phyloP scores from a whole-genome alignment of 2,888 invertebrate species.

The Cordylochernes scorpioides region DNA sequence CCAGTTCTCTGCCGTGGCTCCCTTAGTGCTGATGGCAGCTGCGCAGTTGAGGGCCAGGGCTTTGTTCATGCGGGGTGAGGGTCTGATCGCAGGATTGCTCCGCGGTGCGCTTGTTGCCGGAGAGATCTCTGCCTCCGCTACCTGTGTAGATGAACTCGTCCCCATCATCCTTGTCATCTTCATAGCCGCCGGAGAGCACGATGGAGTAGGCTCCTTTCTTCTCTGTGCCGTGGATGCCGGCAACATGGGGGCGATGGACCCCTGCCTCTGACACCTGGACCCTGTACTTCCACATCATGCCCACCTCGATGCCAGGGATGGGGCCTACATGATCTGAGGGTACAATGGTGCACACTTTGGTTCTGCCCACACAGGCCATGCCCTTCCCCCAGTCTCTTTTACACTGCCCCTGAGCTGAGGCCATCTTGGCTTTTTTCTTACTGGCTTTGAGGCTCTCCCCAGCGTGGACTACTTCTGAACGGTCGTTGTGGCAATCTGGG shows the following conservation, averaged over 20 bases:
- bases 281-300: slow-evolving; percentile 49
- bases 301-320: slow-evolving; percentile 56
- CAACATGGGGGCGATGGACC: slow-evolving; percentile 51
- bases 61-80: slow-evolving; percentile 43
- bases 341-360: slow-evolving; percentile 34
- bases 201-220: slow-evolving; percentile 51
- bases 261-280: slow-evolving; percentile 49
- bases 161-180: slow-evolving; percentile 51
- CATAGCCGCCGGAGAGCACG: slow-evolving; percentile 52
- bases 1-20: slow-evolving; percentile 45
- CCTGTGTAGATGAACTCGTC: slow-evolving; percentile 55
- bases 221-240: slow-evolving; percentile 53
- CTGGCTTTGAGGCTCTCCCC: slow-evolving; percentile 37
- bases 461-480: slow-evolving; percentile 41
- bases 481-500: slow-evolving; percentile 42
- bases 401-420: slow-evolving; percentile 20
- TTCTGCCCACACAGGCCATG: slow-evolving; percentile 52
- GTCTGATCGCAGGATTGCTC: slow-evolving; percentile 50
- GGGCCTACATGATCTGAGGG: slow-evolving; percentile 49
- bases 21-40: slow-evolving; percentile 34
- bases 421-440: slow-evolving; percentile 33
- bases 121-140: slow-evolving; percentile 52
- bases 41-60: slow-evolving; percentile 51
- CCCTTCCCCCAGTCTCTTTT: slow-evolving; percentile 26
- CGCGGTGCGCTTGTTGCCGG: slow-evolving; percentile 52